These are phyloP conservation scores for Antheraea yamamai DNA, from an alignment of 2,888 invertebrate genomes.

Conservation along the genomic window DNA sequence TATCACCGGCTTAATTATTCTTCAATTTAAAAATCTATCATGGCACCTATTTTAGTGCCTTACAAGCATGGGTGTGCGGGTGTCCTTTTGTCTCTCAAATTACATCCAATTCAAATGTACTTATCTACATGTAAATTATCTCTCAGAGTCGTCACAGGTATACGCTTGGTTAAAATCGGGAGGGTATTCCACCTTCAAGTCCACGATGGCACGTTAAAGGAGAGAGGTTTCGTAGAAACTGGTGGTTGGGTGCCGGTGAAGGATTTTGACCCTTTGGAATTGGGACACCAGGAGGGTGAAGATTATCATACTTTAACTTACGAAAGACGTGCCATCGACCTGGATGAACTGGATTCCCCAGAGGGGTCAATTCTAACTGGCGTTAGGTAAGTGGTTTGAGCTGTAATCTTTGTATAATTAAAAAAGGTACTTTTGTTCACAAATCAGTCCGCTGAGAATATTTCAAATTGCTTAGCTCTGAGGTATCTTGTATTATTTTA, in stretches of 20 bases:
- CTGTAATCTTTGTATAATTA: background rate
- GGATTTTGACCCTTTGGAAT: conserved; percentile 84
- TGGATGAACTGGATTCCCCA: conserved; percentile 89
- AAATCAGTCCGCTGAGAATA: no score
- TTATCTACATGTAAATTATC: conserved; percentile 8
- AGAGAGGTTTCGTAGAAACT: conserved; percentile 84
- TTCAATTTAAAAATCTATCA: background rate
- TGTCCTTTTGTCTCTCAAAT: conserved; percentile 34
- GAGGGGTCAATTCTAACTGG: conserved; percentile 88
- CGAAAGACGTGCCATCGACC: conserved; percentile 89
- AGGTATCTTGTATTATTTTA: no score
- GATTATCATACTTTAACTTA: conserved; percentile 91
- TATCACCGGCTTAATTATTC: background rate
- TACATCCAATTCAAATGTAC: conserved; percentile 11
- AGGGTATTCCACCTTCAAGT: conserved; percentile 92
- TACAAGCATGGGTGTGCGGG: conserved; percentile 75
- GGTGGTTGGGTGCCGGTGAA: conserved; percentile 86
- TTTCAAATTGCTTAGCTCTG: no score
- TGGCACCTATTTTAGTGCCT: conserved; percentile 22
- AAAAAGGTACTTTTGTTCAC: no score
- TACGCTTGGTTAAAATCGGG: conserved; percentile 87
- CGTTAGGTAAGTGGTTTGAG: conserved; percentile 56
- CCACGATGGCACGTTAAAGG: conserved; percentile 86
- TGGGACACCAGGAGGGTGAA: conserved; percentile 64
- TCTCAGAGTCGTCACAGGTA: conserved; percentile 89